Percentiles rank a stretch among this genome's conserved stretches.
Evolutionary conservation across 2,888 invertebrate species (phyloP).

Genomic region (Rhagophthalmus giganteus): DNA sequence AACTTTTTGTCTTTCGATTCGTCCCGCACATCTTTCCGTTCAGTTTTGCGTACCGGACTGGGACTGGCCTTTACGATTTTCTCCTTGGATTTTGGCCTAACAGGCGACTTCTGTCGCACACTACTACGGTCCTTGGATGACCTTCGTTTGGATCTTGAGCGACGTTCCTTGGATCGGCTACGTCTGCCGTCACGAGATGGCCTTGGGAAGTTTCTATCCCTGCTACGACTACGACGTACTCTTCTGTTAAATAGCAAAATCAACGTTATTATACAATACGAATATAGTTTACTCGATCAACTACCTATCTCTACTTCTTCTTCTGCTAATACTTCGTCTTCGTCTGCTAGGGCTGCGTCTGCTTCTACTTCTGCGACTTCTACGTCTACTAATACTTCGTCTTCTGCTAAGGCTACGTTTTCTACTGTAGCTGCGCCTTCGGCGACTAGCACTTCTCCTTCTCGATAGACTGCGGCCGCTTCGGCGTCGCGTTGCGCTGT

Average conservation of each 20-base stretch:
- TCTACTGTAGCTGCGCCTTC: constrained; percentile 44
- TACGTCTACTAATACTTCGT: constrained; percentile 44
- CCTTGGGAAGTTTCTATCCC: constrained; percentile 47
- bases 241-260: constrained; percentile 33
- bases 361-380: constrained; percentile 45
- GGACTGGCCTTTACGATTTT: constrained; percentile 44
- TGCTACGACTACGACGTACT: constrained; percentile 49
- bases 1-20: constrained; percentile 45
- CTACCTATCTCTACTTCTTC: constrained; percentile 47
- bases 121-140: constrained; percentile 46
- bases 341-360: constrained; percentile 48
- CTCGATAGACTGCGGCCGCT: constrained; percentile 48
- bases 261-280: too few relatives aligned
- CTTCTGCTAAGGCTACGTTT: constrained; percentile 46
- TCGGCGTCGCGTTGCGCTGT: constrained; percentile 41
- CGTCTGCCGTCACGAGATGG: constrained; percentile 46
- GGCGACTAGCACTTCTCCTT: constrained; percentile 46
- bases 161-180: constrained; percentile 50
- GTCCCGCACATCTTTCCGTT: constrained; percentile 37
- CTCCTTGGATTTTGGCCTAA: constrained; percentile 42
- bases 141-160: constrained; percentile 50
- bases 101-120: constrained; percentile 51
- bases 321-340: constrained; percentile 53
- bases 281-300: too few relatives aligned
- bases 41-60: constrained; percentile 49